Evolutionary conservation across 2,888 invertebrate genomes (phyloP).

Genomic region (Sinelater perroti): DNA sequence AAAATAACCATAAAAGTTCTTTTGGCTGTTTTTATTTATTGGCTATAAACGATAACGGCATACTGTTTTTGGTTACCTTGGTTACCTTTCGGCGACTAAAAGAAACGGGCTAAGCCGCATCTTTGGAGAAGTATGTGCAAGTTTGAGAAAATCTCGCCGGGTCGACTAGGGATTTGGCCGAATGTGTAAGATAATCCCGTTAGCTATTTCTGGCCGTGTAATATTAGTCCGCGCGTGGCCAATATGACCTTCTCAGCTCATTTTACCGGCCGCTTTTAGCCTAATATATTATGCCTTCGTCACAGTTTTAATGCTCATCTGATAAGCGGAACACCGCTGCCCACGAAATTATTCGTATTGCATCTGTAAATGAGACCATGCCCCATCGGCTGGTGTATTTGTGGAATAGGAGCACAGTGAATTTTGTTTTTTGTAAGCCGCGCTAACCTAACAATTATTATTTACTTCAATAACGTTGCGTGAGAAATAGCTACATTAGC

Average conservation of each 20-base stretch:
- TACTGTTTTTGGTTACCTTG: too few relatives aligned
- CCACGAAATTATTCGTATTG: too few relatives aligned
- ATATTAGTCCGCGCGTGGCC: conserved; percentile 41
- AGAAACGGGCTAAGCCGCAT: conserved; percentile 2
- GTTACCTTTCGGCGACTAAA: too few relatives aligned
- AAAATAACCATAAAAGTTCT: not conserved
- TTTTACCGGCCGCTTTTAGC: conserved; percentile 29
- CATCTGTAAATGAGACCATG: too few relatives aligned
- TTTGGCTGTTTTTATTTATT: not conserved
- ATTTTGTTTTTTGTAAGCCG: too few relatives aligned
- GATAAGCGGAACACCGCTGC: too few relatives aligned
- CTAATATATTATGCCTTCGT: conserved; percentile 21
- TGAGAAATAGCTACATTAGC: too few relatives aligned
- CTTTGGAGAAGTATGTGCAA: conserved; percentile 5
- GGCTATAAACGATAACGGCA: too few relatives aligned
- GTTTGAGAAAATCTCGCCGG: conserved; percentile 25
- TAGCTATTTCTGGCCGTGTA: conserved; percentile 41
- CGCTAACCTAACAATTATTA: too few relatives aligned
- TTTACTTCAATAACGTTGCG: too few relatives aligned
- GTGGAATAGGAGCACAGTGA: too few relatives aligned
- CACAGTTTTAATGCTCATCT: conserved; percentile 12
- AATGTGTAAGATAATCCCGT: conserved; percentile 39
- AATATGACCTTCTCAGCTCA: conserved; percentile 34
- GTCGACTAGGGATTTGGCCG: conserved; percentile 35
- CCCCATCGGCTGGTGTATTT: too few relatives aligned